Conservation (phyloP, 92 coral and sea anemone genomes). For the Meandrina meandrites region DNA sequence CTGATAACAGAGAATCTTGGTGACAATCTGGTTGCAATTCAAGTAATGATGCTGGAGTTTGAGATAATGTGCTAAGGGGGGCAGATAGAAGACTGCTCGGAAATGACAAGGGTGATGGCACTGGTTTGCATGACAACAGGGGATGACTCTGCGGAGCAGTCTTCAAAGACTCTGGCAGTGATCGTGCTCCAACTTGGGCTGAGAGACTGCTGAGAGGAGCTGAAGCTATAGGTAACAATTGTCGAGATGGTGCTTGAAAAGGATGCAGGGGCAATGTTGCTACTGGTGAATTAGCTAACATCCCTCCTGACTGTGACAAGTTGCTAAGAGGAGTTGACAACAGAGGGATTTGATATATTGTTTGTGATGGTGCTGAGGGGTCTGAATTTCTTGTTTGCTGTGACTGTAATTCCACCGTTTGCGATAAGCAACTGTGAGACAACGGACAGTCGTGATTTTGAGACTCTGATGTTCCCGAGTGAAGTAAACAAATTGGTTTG, state of each 20-base stretch:
- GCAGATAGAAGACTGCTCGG: background rate
- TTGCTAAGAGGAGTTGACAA: conserved; percentile 31
- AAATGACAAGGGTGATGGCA: background rate
- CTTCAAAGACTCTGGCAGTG: background rate
- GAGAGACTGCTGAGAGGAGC: conserved; percentile 36
- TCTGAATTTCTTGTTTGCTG: background rate
- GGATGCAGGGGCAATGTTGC: background rate
- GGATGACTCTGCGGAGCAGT: background rate
- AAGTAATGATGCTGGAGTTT: background rate
- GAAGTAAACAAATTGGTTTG: too few relatives aligned
- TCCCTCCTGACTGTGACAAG: conserved; percentile 1
- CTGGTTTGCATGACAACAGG: conserved; percentile 8
- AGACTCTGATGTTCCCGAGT: background rate
- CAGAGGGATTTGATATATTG: background rate
- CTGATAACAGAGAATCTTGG: conserved; percentile 21
- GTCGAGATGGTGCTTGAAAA: conserved; percentile 3
- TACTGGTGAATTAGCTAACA: background rate
- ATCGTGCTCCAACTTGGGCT: background rate
- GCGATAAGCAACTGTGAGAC: background rate
- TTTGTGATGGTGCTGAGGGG: background rate
- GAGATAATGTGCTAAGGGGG: conserved; percentile 22
- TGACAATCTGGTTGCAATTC: background rate
- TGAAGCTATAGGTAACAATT: conserved; percentile 7
- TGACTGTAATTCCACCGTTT: background rate
- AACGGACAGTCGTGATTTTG: background rate